These are phyloP conservation scores for Pelobates cultripes DNA, from an alignment of 2,797 vertebrate species.

Conservation along the genomic window DNA sequence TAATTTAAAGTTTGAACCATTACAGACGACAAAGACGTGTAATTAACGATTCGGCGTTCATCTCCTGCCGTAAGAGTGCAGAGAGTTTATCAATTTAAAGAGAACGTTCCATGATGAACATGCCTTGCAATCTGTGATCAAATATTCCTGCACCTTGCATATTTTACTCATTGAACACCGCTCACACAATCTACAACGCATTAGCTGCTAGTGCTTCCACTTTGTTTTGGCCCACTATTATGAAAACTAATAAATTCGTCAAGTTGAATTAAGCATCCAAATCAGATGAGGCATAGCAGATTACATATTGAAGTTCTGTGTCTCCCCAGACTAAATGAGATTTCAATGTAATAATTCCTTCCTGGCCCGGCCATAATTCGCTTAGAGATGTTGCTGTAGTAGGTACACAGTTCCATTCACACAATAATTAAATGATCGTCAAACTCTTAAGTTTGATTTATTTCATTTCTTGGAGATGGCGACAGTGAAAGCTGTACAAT, in stretches of 20 bases:
- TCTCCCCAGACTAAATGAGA: slow-evolving; percentile 84
- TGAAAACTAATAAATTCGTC: slow-evolving; percentile 85
- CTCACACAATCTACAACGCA: slow-evolving; percentile 76
- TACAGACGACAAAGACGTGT: slow-evolving; percentile 83
- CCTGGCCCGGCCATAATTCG: slow-evolving; percentile 79
- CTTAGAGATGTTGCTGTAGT: slow-evolving; percentile 84
- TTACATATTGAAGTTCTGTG: slow-evolving; percentile 80
- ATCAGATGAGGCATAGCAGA: slow-evolving; percentile 81
- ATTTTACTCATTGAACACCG: slow-evolving; percentile 53
- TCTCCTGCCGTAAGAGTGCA: slow-evolving; percentile 75
- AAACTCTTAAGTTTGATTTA: slow-evolving; percentile 86
- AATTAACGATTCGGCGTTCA: slow-evolving; percentile 90
- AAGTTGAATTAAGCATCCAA: slow-evolving; percentile 82
- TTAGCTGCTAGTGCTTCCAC: slow-evolving; percentile 52
- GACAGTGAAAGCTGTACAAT: slow-evolving; percentile 79
- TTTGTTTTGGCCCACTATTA: slow-evolving; percentile 74
- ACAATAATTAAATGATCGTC: slow-evolving; percentile 83
- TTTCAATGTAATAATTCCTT: slow-evolving; percentile 86
- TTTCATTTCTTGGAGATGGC: slow-evolving; percentile 77
- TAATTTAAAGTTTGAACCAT: slow-evolving; percentile 91
- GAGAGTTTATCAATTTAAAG: slow-evolving; percentile 77
- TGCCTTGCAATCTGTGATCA: slow-evolving; percentile 78
- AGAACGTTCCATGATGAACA: slow-evolving; percentile 70
- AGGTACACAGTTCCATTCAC: slow-evolving; percentile 77
- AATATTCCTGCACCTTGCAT: slow-evolving; percentile 66